Evolutionary conservation across 1,140 invertebrate species (phyloP), one percentile per base, ranked within the genome.

Genomic region (Drosophila oshimai): DNA sequence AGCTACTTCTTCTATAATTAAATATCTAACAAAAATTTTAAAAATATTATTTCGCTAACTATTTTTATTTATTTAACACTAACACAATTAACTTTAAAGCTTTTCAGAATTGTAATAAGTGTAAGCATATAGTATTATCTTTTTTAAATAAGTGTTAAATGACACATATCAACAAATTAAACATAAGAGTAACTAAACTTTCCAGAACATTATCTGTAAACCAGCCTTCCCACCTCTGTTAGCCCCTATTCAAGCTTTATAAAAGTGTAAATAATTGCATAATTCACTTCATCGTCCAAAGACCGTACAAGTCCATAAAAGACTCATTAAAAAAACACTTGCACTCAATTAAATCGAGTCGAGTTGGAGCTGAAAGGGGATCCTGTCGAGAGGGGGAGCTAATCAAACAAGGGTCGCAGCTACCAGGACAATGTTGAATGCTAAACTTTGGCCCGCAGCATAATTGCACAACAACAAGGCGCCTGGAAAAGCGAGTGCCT

Each of bases 251-350:
- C 24, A 47, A 39, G 42, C 57, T 12, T 39, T 49, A 13, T 31
- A 50, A 65, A 50, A 67, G 62, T 20, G 58, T 41, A 67, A 33
- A 65, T 50, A 67, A 67, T 67, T 50, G 62, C 44, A 67, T 65
- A 67, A 65, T 65, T 50, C 62, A 65, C 60, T 67, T 33, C 58
- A 31, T 50, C 61, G 22, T 29, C 26, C 62, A 41, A 41, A 24
- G 62, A 62, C 26, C 13, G 28, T 31, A 62, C 60, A 74, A 80
- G 60, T 76, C 84, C 75, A 84, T 84, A 84, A 84, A 84, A 80
- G 75, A 73, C 71, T 80, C 80, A 80, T 84, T 84, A 84, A 84
- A 84, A 83, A 83, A 84, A 73, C 76, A 86, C 81, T 84, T 80
- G 80, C 83, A 84, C 71, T 80, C 80, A 87, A 84, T 84, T 84